Base-by-base conservation (phyloP, 2,113 vertebrate species). In the Petrocephalus microphthalmus region DNA sequence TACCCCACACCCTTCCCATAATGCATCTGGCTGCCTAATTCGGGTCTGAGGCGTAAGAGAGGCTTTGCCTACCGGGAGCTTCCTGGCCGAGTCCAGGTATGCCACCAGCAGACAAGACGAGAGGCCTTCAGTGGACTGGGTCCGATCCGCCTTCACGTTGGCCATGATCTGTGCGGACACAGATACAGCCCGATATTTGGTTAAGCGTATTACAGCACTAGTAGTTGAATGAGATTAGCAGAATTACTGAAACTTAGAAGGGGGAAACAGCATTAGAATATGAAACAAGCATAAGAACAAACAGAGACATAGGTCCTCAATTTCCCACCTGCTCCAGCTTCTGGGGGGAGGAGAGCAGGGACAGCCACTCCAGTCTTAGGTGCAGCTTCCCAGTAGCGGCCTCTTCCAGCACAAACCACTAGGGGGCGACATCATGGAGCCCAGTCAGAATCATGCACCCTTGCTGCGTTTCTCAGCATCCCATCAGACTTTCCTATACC, bases 341-440 rank as follows among this genome's bases (percentile, higher is more conserved):
- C 4, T 97, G 95, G 45, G 96, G 92, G 10, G 94, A 95, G 78
- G 97, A 93, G 92, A 96, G 92, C 92, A 98, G 94, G 56, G 97
- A 97, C 84, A 99, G 96, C 98, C 98, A 99, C 92, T 99, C 98
- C 81, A 99, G 94, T 90, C 96, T 98, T 90, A 99, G 92, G 93
- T 99, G 98, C 42, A 99, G 95, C 93, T 98, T 99, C 89, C 98
- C 98, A 87, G 95, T 96, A 47, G 95, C 93, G 1, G 96, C 95
- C 90, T 99, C 98, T 53, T 99, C 98, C 92, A 99, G 94, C 89
- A 96, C 89, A 90, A 99, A 99, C 98, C 98, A 99, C 98, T 99
- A 86, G 5, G 88, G 90, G 71, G 37, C 87, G 67, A 91, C 60
- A 78, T 92, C 85, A 20, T 52, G 42, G 47, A 64, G 7, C 57